phyloP scores from a whole-genome alignment of 2,888 invertebrate species.

The Muscina levida region DNA sequence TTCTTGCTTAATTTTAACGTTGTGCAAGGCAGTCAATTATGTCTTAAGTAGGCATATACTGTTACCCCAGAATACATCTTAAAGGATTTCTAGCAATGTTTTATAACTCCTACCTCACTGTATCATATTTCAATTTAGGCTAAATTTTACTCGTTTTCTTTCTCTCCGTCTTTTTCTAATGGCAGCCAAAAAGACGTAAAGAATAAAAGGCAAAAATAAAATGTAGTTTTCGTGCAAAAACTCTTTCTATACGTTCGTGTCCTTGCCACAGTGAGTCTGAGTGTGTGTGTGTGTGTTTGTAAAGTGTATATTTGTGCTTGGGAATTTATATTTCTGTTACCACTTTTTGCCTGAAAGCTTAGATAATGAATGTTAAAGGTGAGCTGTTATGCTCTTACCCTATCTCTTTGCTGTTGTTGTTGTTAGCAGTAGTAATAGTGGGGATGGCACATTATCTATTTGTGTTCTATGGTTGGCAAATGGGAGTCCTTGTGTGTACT shows the following conservation, averaged over 20 bases:
- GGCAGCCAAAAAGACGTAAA: not conserved
- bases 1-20: no score
- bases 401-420: not conserved
- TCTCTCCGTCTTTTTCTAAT: not conserved
- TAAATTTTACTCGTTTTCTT: conserved; percentile 17
- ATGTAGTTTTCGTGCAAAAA: not conserved
- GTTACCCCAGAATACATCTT: no score
- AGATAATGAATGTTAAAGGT: conserved; percentile 57
- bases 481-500: conserved; percentile 1
- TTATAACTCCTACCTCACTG: conserved; percentile 18
- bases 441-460: conserved; percentile 13
- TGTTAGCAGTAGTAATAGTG: no score
- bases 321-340: not conserved
- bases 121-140: conserved; percentile 14
- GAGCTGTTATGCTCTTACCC: conserved; percentile 20
- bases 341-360: conserved; percentile 12
- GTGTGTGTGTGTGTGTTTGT: conserved; percentile 1
- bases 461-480: not conserved
- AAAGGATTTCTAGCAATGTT: no score
- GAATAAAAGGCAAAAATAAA: conserved; percentile 22
- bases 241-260: not conserved
- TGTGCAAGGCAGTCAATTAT: no score
- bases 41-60: no score
- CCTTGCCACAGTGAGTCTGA: no score
- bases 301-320: not conserved